A percentile compares a stretch with the other conserved stretches of the same genome.
phyloP scores from a whole-genome alignment of 2,113 vertebrate species.

The Quiscalus mexicanus region DNA sequence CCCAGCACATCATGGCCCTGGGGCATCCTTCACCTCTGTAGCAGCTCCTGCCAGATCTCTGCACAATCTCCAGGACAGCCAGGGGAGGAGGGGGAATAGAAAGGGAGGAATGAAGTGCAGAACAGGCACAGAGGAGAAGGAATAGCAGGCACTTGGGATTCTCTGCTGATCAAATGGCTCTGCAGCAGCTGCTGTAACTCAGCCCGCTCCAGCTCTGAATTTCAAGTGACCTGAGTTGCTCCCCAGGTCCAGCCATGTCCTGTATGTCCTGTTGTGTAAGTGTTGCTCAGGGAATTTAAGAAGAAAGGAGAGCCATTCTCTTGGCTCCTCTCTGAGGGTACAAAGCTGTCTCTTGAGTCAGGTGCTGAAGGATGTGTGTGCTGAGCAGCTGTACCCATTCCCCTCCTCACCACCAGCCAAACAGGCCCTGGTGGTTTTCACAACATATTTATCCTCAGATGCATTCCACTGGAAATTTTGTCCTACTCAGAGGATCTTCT shows the following conservation, averaged over 20 bases:
- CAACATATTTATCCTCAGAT: background rate
- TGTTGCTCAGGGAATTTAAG: background rate
- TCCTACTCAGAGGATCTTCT: background rate
- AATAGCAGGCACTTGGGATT: background rate
- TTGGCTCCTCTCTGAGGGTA: background rate
- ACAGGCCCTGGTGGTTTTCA: rapidly evolving
- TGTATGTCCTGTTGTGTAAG: rapidly evolving
- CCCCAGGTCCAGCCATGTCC: background rate
- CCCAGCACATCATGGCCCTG: background rate
- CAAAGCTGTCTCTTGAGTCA: background rate
- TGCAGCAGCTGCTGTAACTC: background rate
- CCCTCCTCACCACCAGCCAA: background rate
- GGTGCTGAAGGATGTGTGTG: rapidly evolving
- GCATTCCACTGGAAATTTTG: background rate
- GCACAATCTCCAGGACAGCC: background rate
- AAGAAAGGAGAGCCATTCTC: background rate
- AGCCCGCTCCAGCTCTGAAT: background rate
- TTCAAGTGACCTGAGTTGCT: background rate
- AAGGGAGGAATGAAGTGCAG: background rate
- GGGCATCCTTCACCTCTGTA: background rate
- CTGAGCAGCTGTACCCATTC: rapidly evolving
- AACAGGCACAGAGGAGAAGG: background rate
- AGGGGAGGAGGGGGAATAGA: background rate
- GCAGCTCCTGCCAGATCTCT: background rate
- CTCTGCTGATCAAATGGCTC: background rate